Percentiles rank a stretch among this genome's conserved stretches.
These are phyloP conservation scores for Tor tambroides DNA, from an alignment of 2,113 vertebrate species.

Conservation along the genomic window DNA sequence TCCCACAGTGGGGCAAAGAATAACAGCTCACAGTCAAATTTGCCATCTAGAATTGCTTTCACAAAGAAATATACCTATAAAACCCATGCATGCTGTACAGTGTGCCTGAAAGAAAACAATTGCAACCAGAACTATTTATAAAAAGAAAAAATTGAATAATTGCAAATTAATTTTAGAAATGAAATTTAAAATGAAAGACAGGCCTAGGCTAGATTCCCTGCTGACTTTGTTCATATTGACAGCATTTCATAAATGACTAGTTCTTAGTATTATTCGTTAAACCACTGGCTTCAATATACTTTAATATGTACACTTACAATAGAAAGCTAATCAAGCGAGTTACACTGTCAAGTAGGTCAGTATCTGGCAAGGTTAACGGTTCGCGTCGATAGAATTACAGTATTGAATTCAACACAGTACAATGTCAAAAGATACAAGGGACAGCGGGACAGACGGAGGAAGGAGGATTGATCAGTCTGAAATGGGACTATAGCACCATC, in stretches of 20 bases:
- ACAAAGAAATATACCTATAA: slow-evolving; percentile 54
- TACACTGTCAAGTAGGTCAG: slow-evolving; percentile 60
- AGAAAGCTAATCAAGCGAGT: slow-evolving; percentile 57
- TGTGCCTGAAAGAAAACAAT: slow-evolving; percentile 34
- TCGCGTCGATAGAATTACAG: slow-evolving; percentile 45
- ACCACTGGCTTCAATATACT: slow-evolving; percentile 62
- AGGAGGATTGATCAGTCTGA: slow-evolving; percentile 7
- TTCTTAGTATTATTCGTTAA: slow-evolving; percentile 54
- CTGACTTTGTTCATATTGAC: slow-evolving; percentile 50
- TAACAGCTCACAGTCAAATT: slow-evolving; percentile 49
- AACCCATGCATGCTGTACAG: slow-evolving; percentile 62
- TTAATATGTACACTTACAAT: slow-evolving; percentile 61
- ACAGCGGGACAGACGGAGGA: background rate
- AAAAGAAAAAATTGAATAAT: slow-evolving; percentile 21
- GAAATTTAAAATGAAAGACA: background rate
- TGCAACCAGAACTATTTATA: slow-evolving; percentile 42
- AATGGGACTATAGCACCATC: slow-evolving; percentile 51
- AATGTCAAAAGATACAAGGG: slow-evolving; percentile 42
- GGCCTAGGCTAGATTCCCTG: slow-evolving; percentile 48
- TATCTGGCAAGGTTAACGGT: slow-evolving; percentile 52
- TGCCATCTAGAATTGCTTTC: slow-evolving; percentile 46
- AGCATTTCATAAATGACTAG: slow-evolving; percentile 46
- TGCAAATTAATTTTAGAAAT: slow-evolving; percentile 25
- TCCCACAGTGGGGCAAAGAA: slow-evolving; percentile 23
- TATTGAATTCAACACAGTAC: slow-evolving; percentile 51